Evolutionary conservation across 1,140 invertebrate species (phyloP).

Genomic region (Hycleus phaleratus): DNA sequence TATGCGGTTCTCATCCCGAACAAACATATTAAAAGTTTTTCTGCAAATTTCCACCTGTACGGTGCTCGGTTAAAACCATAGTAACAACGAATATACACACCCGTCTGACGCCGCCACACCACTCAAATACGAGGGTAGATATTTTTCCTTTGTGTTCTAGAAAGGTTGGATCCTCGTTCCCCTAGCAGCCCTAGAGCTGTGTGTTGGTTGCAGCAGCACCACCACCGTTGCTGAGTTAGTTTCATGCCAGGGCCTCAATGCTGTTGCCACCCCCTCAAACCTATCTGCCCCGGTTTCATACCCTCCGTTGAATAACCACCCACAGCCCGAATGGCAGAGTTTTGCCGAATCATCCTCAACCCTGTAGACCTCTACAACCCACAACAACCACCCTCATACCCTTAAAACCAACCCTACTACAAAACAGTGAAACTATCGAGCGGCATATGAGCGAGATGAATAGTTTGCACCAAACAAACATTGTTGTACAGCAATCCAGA

Average conservation of each 20-base stretch:
- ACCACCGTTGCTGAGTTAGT: background rate
- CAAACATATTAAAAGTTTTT: slow-evolving; percentile 4
- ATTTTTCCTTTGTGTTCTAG: slow-evolving; percentile 15
- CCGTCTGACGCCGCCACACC: background rate
- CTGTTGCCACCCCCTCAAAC: background rate
- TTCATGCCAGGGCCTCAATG: background rate
- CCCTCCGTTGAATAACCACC: slow-evolving; percentile 9
- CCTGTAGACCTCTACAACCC: slow-evolving; percentile 31
- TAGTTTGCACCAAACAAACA: too few species aligned
- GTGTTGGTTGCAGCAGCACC: background rate
- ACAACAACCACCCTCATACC: too few species aligned
- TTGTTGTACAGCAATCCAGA: too few species aligned
- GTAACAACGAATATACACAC: slow-evolving; percentile 5
- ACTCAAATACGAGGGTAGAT: slow-evolving; percentile 5
- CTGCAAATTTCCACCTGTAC: slow-evolving; percentile 14
- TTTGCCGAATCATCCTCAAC: slow-evolving; percentile 38
- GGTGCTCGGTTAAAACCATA: slow-evolving; percentile 19
- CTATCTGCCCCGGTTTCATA: slow-evolving; percentile 7
- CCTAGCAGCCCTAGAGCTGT: background rate
- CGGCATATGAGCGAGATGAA: too few species aligned
- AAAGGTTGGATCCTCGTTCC: slow-evolving; percentile 13
- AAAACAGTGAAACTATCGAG: too few species aligned
- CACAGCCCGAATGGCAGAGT: slow-evolving; percentile 20
- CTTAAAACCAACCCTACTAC: too few species aligned
- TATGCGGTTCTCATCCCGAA: too few species aligned